Conservation (phyloP, 2,113 vertebrate species). For the Halichoeres trimaculatus region DNA sequence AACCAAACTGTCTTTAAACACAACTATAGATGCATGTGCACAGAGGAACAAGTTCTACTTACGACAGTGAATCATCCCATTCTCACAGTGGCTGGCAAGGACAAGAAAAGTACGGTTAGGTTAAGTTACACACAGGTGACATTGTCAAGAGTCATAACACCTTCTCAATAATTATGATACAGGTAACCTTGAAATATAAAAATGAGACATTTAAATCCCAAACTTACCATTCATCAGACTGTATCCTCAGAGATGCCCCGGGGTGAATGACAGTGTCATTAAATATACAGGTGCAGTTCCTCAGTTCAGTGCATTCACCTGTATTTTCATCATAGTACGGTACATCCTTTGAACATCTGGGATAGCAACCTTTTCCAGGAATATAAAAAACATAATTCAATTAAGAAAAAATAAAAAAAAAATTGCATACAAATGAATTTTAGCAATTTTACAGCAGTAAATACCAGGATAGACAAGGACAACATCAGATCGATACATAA, state of each 20-base stretch:
- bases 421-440: background rate
- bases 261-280: slow-evolving; percentile 77
- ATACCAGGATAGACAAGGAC: background rate
- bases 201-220: background rate
- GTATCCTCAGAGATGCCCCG: slow-evolving; percentile 38
- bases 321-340: slow-evolving; percentile 88
- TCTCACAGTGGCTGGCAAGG: slow-evolving; percentile 61
- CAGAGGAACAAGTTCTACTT: slow-evolving; percentile 48
- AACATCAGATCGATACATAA: background rate
- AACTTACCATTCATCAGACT: slow-evolving; percentile 71
- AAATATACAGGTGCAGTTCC: slow-evolving; percentile 84
- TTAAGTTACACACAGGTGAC: background rate
- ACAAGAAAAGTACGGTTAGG: background rate
- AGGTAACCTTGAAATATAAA: too few species aligned
- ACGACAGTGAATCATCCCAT: slow-evolving; percentile 69
- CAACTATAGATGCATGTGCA: background rate
- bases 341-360: slow-evolving; percentile 81
- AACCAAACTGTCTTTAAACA: background rate
- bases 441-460: too few species aligned
- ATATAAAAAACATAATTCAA: too few species aligned
- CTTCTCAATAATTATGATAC: background rate
- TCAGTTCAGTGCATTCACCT: slow-evolving; percentile 80
- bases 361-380: slow-evolving; percentile 87
- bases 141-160: background rate
- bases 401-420: slow-evolving; percentile 8